Percentiles rank a stretch among this genome's conserved stretches.
phyloP scores from a whole-genome alignment of 2,888 invertebrate genomes.

The Ichneumon xanthorius region DNA sequence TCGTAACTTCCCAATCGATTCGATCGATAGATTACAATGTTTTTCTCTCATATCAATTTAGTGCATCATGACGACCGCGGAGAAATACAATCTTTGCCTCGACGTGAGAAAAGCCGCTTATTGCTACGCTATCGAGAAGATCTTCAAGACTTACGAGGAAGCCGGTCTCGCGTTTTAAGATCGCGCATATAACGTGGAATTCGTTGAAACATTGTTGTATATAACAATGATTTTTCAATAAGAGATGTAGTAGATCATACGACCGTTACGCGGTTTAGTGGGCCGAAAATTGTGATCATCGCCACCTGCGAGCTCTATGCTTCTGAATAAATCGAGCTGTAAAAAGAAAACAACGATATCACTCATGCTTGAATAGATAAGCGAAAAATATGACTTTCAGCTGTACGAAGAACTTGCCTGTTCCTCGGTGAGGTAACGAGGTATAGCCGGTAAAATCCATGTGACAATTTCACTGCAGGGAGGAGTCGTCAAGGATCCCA shows the following conservation, averaged over 20 bases:
- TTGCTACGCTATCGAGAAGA: conserved; percentile 98
- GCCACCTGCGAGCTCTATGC: conserved; percentile 23
- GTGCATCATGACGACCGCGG: conserved; percentile 97
- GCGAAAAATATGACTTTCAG: neutral
- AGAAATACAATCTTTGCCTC: conserved; percentile 96
- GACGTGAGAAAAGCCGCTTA: conserved; percentile 99
- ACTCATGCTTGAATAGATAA: neutral
- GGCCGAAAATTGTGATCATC: conserved; percentile 63
- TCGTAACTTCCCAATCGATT: neutral
- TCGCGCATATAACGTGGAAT: conserved; percentile 56
- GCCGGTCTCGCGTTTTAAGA: conserved; percentile 96
- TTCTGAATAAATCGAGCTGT: conserved; percentile 58
- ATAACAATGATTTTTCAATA: conserved; percentile 19
- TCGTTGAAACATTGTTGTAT: conserved; percentile 1
- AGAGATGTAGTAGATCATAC: conserved; percentile 49
- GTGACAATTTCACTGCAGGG: conserved; percentile 86
- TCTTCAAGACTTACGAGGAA: conserved; percentile 97
- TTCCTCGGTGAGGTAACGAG: conserved; percentile 76
- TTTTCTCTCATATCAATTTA: conserved; percentile 80
- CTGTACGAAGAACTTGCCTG: conserved; percentile 67
- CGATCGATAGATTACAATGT: neutral
- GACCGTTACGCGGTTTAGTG: conserved; percentile 57
- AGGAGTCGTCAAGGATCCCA: conserved; percentile 87
- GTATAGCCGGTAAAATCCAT: conserved; percentile 85
- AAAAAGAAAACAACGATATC: conserved; percentile 6